Base-by-base conservation (phyloP, 2,888 invertebrate genomes). In the Meloe dianella region DNA sequence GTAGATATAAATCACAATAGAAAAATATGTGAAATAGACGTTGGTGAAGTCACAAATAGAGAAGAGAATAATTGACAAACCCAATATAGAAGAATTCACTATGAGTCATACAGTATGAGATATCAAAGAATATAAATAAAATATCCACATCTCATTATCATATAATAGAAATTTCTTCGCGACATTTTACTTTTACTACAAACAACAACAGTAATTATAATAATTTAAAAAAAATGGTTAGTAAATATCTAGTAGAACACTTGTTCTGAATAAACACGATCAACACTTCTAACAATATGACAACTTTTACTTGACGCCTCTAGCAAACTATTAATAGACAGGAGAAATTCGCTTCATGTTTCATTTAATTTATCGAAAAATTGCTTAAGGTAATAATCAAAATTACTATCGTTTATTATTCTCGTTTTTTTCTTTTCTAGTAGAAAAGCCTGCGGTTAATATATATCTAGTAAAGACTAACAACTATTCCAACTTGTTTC, bases 121-220 rank as follows among this genome's bases (percentile, higher is more conserved):
- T 41, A 35, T 41, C 17, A 17, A 7, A 47, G 20, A 5, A 47
- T 17, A 20, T 8, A 47, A n/a, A 41, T 12, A 41, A 41, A 41
- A 41, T 41, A 47, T 20, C 47, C 2, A 47, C 47, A 47, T 57
- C 41, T 20, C 47, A 65, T 65, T 65, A 65, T 58, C 65, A 65
- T 65, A 65, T 65, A 65, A 65, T 65, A 58, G 32, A 27, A 22
- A 58, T 51, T 17, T 60, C 32, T 61, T 57, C 61, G 61, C 41
- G 65, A 57, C 65, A 65, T 65, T 65, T 61, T 61, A 54, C 64
- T 59, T 62, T 62, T 56, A 29, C 20, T 47, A 10, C 20, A 27
- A 47, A 47, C 47, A 47, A 47, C 47, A 47, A 47, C 6, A 38
- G 38, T 41, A 41, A 41, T n/a, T 17, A 41, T n/a, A 41, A 6